Conservation (phyloP, 2,888 invertebrate species). For the Lochmaea capreae region DNA sequence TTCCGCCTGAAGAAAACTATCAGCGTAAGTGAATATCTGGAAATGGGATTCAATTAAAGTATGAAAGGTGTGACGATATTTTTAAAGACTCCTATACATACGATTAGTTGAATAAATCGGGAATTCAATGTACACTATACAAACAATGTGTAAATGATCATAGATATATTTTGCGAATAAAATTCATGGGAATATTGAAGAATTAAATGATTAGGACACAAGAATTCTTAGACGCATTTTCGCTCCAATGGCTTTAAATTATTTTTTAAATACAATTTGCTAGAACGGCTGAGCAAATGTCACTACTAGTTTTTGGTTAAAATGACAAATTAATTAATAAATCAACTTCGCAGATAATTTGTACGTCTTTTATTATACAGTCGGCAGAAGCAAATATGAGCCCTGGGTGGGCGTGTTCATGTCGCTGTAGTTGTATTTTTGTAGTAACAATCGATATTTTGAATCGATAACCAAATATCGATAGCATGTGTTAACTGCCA, state of each 20-base stretch:
- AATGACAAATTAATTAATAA: neutral
- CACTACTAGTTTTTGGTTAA: neutral
- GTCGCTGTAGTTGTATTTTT: too few relatives aligned
- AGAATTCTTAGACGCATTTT: too few relatives aligned
- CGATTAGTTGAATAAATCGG: too few relatives aligned
- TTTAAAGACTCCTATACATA: neutral
- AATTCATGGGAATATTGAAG: too few relatives aligned
- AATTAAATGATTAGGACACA: too few relatives aligned
- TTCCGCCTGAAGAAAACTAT: neutral
- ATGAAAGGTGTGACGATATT: neutral
- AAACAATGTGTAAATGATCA: neutral
- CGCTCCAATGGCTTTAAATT: neutral
- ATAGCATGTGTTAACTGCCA: too few relatives aligned
- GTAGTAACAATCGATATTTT: too few relatives aligned
- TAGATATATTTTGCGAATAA: too few relatives aligned
- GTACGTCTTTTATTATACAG: too few relatives aligned
- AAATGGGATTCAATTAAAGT: neutral
- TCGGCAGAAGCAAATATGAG: too few relatives aligned
- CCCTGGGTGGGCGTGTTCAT: too few relatives aligned
- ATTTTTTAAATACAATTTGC: neutral
- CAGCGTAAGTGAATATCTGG: slow-evolving; percentile 12
- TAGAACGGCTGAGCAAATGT: neutral
- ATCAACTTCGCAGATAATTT: neutral
- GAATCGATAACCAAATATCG: too few relatives aligned
- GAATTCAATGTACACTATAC: neutral